Conservation (phyloP, 2,888 invertebrate species). For the Amblyjoppa fuscipennis region DNA sequence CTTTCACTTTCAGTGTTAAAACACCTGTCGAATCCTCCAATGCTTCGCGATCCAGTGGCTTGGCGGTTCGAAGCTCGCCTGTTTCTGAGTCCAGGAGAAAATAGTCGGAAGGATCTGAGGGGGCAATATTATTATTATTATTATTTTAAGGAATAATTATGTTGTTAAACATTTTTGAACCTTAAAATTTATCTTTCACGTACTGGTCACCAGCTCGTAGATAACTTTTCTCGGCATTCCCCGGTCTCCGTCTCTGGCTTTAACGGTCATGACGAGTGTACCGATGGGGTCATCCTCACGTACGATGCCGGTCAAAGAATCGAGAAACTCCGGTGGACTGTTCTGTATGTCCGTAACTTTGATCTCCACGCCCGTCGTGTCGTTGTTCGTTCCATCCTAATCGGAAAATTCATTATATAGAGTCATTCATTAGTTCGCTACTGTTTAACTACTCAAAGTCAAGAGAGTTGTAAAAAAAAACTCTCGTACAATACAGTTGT, state of each 20-base stretch:
- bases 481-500: background rate
- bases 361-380: slow-evolving; percentile 91
- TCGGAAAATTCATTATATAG: slow-evolving; percentile 53
- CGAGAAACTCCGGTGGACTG: slow-evolving; percentile 93
- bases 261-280: slow-evolving; percentile 91
- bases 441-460: slow-evolving; percentile 1
- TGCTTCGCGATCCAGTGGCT: slow-evolving; percentile 94
- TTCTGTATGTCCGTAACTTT: slow-evolving; percentile 95
- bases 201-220: slow-evolving; percentile 93
- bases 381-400: slow-evolving; percentile 92
- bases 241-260: slow-evolving; percentile 94
- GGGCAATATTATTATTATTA: slow-evolving; percentile 65
- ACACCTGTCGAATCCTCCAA: slow-evolving; percentile 92
- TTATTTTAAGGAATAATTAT: slow-evolving; percentile 14
- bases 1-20: slow-evolving; percentile 92
- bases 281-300: slow-evolving; percentile 94
- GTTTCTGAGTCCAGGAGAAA: slow-evolving; percentile 92
- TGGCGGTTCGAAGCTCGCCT: slow-evolving; percentile 94
- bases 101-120: slow-evolving; percentile 93
- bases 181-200: slow-evolving; percentile 81
- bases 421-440: slow-evolving; percentile 3
- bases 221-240: slow-evolving; percentile 93
- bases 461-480: background rate
- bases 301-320: slow-evolving; percentile 92
- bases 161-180: slow-evolving; percentile 19